Percentiles rank a stretch among this genome's conserved stretches.
Conservation (phyloP, 2,888 invertebrate genomes). For the Ceratothoa steindachneri region DNA sequence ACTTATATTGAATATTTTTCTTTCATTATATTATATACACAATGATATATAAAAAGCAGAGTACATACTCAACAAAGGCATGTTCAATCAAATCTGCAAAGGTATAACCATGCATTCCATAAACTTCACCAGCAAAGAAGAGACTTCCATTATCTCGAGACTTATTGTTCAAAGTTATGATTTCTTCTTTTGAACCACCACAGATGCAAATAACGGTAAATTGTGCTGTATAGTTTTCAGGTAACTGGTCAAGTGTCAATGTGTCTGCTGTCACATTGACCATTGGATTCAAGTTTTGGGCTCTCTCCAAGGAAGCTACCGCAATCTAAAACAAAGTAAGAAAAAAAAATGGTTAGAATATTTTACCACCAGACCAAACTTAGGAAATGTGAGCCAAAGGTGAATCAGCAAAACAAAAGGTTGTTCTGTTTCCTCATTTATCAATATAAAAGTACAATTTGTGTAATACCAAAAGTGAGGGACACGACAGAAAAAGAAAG, state of each 20-base stretch:
- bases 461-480: no score
- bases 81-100: constrained; percentile 84
- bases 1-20: no score
- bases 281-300: constrained; percentile 86
- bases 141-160: constrained; percentile 61
- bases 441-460: no score
- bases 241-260: constrained; percentile 60
- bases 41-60: no score
- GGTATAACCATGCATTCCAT: constrained; percentile 87
- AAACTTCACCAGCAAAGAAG: constrained; percentile 85
- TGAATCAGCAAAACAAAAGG: no score
- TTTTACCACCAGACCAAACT: neutral
- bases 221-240: constrained; percentile 64
- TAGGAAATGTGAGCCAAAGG: no score
- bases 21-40: no score
- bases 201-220: constrained; percentile 78
- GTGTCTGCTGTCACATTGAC: constrained; percentile 66
- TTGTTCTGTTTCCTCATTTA: no score
- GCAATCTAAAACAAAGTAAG: constrained; percentile 63
- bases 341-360: neutral
- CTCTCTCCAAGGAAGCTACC: constrained; percentile 70
- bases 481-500: no score
- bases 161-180: constrained; percentile 66
- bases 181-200: constrained; percentile 66
- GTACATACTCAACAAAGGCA: constrained; percentile 72